Evolutionary conservation across 2,113 vertebrate species (phyloP).

Genomic region (Hippolais icterina): DNA sequence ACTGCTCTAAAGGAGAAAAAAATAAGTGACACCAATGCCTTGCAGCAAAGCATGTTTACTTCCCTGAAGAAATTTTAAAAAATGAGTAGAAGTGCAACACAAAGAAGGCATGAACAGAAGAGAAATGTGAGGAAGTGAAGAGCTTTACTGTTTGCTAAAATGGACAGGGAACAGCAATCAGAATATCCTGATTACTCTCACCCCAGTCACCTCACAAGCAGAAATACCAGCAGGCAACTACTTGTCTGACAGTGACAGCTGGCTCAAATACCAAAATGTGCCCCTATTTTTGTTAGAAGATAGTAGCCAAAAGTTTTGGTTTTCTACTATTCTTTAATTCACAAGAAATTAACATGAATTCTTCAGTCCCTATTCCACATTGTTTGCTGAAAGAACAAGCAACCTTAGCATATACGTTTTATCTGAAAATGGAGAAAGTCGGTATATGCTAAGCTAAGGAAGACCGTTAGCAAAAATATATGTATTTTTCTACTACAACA

Average conservation of each 20-base stretch:
- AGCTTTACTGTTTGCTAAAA: not conserved
- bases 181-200: not conserved
- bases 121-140: not conserved
- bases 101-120: not conserved
- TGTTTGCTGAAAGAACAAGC: not conserved
- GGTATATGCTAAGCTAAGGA: not conserved
- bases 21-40: not conserved
- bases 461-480: not conserved
- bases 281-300: conserved; percentile 55
- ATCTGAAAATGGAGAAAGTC: not conserved
- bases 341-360: not conserved
- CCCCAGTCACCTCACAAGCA: not conserved
- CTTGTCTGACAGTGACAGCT: conserved; percentile 64
- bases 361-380: not conserved
- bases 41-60: not conserved
- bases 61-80: not conserved
- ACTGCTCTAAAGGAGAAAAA: not conserved
- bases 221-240: conserved; percentile 13
- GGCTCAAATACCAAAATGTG: conserved; percentile 36
- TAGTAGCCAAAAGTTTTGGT: conserved; percentile 36
- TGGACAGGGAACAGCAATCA: not conserved
- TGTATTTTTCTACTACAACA: not conserved
- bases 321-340: not conserved
- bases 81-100: not conserved
- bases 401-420: not conserved